Conservation (phyloP, 2,888 invertebrate genomes). For the Dicranocentrus wangi region DNA sequence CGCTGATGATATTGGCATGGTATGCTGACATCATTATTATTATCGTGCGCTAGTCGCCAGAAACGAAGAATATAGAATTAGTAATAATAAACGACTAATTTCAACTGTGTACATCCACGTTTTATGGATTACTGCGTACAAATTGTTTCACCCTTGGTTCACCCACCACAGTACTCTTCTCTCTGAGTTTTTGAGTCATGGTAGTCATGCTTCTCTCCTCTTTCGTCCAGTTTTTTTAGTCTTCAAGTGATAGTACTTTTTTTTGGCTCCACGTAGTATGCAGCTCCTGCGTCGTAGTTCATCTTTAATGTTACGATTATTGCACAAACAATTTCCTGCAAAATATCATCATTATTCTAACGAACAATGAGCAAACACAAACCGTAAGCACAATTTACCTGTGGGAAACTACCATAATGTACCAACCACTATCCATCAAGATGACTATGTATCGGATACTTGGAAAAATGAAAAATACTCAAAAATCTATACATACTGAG, state of each 20-base stretch:
- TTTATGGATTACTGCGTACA: slow-evolving; percentile 5
- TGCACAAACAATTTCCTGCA: slow-evolving; percentile 35
- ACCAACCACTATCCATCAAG: no score
- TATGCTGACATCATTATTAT: slow-evolving; percentile 3
- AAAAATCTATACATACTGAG: no score
- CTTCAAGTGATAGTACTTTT: no score
- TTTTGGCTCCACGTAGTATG: no score
- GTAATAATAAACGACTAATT: slow-evolving; percentile 16
- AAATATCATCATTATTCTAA: slow-evolving; percentile 32
- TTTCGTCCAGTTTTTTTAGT: no score
- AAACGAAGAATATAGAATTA: background rate
- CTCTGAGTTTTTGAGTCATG: background rate
- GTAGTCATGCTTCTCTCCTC: no score
- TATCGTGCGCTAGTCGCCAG: slow-evolving; percentile 7
- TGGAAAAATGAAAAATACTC: no score
- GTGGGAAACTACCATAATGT: no score
- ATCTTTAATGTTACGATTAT: slow-evolving; percentile 51
- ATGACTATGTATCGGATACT: no score
- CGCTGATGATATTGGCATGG: background rate
- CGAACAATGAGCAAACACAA: no score
- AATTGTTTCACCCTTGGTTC: slow-evolving; percentile 2
- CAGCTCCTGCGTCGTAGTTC: slow-evolving; percentile 3
- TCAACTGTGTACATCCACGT: slow-evolving; percentile 14
- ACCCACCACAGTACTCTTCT: background rate
- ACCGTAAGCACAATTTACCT: no score